Conservation (phyloP, 2,113 vertebrate genomes). For the Rhabdomys dilectus region DNA sequence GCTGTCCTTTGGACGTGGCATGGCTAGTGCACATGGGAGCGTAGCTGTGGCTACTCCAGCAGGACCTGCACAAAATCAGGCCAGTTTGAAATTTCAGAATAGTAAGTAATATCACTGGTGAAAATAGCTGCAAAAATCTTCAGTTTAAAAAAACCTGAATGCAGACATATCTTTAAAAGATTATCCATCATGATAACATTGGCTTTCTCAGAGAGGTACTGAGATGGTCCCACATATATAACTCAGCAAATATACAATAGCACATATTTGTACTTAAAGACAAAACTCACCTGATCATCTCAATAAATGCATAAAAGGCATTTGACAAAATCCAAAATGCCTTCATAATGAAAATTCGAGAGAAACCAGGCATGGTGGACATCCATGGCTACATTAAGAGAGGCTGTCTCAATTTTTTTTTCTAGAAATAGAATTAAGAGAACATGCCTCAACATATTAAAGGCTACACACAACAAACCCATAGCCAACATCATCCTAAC, state of each 20-base stretch:
- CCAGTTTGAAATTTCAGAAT: not conserved
- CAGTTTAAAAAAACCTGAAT: not conserved
- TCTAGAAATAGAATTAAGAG: not conserved
- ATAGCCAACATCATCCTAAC: not conserved
- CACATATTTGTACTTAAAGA: not conserved
- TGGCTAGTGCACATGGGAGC: not conserved
- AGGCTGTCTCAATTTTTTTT: not conserved
- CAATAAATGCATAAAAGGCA: not conserved
- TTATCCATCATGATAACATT: not conserved
- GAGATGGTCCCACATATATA: not conserved
- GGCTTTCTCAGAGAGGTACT: not conserved
- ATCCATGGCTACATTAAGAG: not conserved
- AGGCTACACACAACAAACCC: not conserved
- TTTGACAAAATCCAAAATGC: not conserved
- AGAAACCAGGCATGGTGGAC: not conserved
- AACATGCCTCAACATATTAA: not conserved
- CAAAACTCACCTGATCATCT: not conserved
- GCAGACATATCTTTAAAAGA: not conserved
- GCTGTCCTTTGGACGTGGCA: not conserved
- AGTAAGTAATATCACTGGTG: not conserved
- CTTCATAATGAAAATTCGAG: not conserved
- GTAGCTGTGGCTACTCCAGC: not conserved
- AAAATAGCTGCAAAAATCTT: not conserved
- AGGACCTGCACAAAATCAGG: not conserved
- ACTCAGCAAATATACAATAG: not conserved